These are phyloP conservation scores for Paramuricea clavata DNA, from an alignment of 92 coral and sea anemone species.

Conservation along the genomic window DNA sequence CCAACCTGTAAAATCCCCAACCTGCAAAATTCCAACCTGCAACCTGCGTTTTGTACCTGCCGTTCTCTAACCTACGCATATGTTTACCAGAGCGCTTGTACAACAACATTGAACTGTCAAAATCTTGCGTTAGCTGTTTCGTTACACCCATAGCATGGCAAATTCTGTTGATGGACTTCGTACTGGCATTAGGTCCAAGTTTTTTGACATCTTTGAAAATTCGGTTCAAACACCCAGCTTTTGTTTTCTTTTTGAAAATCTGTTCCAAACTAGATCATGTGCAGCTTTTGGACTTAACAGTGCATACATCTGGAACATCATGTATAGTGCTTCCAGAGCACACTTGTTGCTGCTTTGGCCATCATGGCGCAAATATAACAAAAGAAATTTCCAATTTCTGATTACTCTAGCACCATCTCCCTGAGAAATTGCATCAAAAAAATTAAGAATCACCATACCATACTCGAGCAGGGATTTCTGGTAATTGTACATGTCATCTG, in stretches of 20 bases:
- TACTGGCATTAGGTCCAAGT: conserved; percentile 73
- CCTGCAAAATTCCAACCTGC: too few relatives aligned
- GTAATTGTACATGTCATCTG: conserved; percentile 22
- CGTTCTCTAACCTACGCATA: conserved; percentile 23
- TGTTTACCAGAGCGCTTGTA: conserved; percentile 74
- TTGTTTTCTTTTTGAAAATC: conserved; percentile 19
- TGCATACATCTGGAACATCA: conserved; percentile 56
- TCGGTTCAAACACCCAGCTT: conserved; percentile 56
- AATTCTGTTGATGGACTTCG: conserved; percentile 69
- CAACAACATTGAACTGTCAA: conserved; percentile 61
- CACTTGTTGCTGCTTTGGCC: conserved; percentile 39
- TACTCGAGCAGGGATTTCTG: conserved; percentile 18
- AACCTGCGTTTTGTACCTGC: too few relatives aligned
- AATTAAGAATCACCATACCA: conserved; percentile 11
- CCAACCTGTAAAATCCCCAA: too few relatives aligned
- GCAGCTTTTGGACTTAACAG: conserved; percentile 60
- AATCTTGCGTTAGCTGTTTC: conserved; percentile 50
- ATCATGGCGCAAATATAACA: neutral
- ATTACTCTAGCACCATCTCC: conserved; percentile 14
- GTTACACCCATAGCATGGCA: conserved; percentile 74
- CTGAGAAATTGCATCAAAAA: neutral
- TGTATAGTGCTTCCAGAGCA: conserved; percentile 54
- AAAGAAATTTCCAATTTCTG: neutral
- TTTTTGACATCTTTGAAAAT: conserved; percentile 76
- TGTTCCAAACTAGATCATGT: conserved; percentile 14